Conservation (phyloP, 1,140 invertebrate species). For the Lepidostoma basale region DNA sequence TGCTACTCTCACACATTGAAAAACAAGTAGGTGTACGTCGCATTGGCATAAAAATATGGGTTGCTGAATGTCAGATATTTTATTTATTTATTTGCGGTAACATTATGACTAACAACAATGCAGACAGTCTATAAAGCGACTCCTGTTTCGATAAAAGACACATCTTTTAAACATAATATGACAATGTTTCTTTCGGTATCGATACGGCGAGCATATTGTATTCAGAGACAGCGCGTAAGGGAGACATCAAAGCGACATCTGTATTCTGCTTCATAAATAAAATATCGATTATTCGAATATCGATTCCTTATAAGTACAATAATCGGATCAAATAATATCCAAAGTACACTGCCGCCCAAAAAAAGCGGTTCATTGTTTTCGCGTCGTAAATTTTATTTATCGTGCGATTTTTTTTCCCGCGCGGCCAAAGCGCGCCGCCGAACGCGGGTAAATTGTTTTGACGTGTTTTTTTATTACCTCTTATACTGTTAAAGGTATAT, state of each 20-base stretch:
- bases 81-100: background rate
- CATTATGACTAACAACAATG: background rate
- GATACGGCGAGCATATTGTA: too few species aligned
- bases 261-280: constrained; percentile 46
- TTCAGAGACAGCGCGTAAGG: background rate
- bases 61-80: too few species aligned
- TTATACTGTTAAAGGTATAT: constrained; percentile 35
- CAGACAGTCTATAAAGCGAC: background rate
- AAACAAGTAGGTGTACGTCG: too few species aligned
- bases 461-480: constrained; percentile 26
- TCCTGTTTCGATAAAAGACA: background rate
- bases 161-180: constrained; percentile 6
- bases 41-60: too few species aligned
- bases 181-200: background rate
- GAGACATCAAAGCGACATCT: constrained; percentile 28
- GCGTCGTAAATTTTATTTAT: constrained; percentile 21
- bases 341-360: background rate
- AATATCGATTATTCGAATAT: constrained; percentile 38
- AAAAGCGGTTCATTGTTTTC: constrained; percentile 24
- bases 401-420: constrained; percentile 11
- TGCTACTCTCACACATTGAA: too few species aligned
- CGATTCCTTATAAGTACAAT: constrained; percentile 21
- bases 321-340: constrained; percentile 23
- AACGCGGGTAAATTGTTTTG: constrained; percentile 32
- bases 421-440: constrained; percentile 35